Base-by-base conservation (phyloP, 1,140 invertebrate genomes). In the Monochamus saltuarius region DNA sequence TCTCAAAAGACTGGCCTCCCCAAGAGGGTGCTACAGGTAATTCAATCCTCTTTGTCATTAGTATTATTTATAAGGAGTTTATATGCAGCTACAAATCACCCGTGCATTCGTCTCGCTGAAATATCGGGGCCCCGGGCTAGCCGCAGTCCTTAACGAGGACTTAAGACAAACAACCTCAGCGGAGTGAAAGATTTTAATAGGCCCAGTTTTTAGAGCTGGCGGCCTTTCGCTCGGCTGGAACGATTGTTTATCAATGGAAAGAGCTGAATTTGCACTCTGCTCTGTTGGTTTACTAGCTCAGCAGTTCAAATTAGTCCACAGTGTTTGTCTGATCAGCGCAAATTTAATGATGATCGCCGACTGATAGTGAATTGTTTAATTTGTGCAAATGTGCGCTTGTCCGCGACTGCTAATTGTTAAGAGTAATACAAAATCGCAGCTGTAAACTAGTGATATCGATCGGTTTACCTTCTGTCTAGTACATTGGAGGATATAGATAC, bases 1-100 rank as follows among this genome's bases (percentile, higher is more conserved):
- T 95, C 95, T 45, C 94, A 97, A 81, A 99, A 99, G 84, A 99
- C 97, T 49, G 95, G 95, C 51, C 85, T 99, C 61, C 94, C 95
- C 63, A 99, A 99, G 81, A 85, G 97, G 78, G 97, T 99, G 59
- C 81, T 99, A 67, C 97, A 99, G 90, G 97, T 99, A 83, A 87
- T 47, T 47, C 37, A 43, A 54, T 54, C 52, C 40, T 40, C 19
- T 60, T 47, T 45, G 40, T 54, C 51, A 60, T 38, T 60, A 55
- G 50, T 46, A 54, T 47, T 60, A 54, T 60, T 59, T 59, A 59
- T 59, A 59, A 54, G 45, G 34, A 43, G 45, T 58, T 59, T 47
- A 50, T 51, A 19, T 50, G 35, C 22, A 35, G 57, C 47, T 58
- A 68, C 66, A 65, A 68, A 68, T 68, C 63, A 62, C 51, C 22